Base-by-base conservation (phyloP, 2,113 vertebrate genomes). In the Aptenodytes forsteri region DNA sequence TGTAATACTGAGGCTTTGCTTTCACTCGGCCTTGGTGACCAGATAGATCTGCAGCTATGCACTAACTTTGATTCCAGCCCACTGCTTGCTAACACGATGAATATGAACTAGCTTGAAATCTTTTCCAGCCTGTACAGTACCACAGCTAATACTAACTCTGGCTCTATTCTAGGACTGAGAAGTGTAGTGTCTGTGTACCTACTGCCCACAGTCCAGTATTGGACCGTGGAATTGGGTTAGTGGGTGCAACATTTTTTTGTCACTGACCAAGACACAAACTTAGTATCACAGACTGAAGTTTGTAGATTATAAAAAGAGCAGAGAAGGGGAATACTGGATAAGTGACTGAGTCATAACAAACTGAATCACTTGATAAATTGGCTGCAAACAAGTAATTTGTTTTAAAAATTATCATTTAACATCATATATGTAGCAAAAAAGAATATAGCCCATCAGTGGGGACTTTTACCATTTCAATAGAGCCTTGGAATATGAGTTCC, bases 191-290 rank as follows among this genome's bases (percentile, higher is more conserved):
- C 26, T 42, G 58, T 67, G n/a, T 42, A 20, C 14, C 9, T 30
- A 1, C 16, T 67, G 47, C 42, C 32, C 17, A 18, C 40, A 58
- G 59, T 8, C n/a, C 84, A n/a, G 26, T 20, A 32, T 10, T 87
- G 80, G 21, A 25, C 36, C 0, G 0, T 42, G 44, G 23, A 40
- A 8, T 3, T 61, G 58, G 27, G 12, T 34, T 25, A 17, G 10
- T 13, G 36, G 7, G 30, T 42, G 55, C 38, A 54, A 13, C 6
- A 1, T 46, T 36, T 49, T 42, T 46, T 49, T 58, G 56, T 75
- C 38, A 11, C 17, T 54, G 61, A 34, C 16, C 29, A 7, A 56
- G 38, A n/a, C n/a, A 49, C 9, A 69, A 62, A 64, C 29, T 10
- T 2, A n/a, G 1, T 34, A 16, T 21, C 50, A 44, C 34, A 62